These are phyloP conservation scores for Drosophila takahashii DNA, from an alignment of 1,140 invertebrate genomes.

Conservation along the genomic window DNA sequence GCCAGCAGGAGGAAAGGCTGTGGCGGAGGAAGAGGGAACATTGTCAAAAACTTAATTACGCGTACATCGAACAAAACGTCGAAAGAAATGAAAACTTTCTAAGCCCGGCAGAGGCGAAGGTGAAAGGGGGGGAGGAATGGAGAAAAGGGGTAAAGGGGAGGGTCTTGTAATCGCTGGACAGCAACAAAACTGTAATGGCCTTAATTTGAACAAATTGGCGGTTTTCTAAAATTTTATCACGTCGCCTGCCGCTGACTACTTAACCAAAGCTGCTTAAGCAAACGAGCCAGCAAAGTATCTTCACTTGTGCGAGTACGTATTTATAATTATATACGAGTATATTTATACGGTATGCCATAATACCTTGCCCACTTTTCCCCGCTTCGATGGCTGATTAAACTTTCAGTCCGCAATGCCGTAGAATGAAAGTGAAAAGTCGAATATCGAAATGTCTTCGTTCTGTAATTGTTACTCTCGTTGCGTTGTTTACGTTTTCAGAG, in stretches of 20 bases:
- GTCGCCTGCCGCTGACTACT: constrained; percentile 58
- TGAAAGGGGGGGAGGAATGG: background rate
- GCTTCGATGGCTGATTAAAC: constrained; percentile 54
- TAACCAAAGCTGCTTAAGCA: constrained; percentile 55
- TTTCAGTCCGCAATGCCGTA: constrained; percentile 45
- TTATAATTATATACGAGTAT: constrained; percentile 2
- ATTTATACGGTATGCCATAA: constrained; percentile 44
- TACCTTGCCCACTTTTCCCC: constrained; percentile 43
- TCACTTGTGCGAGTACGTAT: background rate
- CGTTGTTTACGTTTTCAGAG: constrained; percentile 20
- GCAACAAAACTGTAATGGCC: constrained; percentile 64
- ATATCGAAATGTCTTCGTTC: constrained; percentile 54
- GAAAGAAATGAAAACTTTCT: constrained; percentile 66
- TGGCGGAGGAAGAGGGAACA: constrained; percentile 23
- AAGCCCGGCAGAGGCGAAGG: constrained; percentile 41
- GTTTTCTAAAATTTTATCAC: constrained; percentile 82
- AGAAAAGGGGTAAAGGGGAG: background rate
- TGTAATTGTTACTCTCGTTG: constrained; percentile 20
- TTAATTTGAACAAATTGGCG: constrained; percentile 76
- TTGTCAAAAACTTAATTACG: constrained; percentile 51
- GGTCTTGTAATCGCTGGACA: constrained; percentile 46
- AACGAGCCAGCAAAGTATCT: constrained; percentile 51
- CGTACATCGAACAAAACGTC: constrained; percentile 26
- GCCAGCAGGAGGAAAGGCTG: constrained; percentile 47
- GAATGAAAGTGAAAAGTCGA: constrained; percentile 71